Evolutionary conservation across 64 coral and sea anemone species (phyloP), one percentile per base, ranked within the genome.

Genomic region (Actinia tenebrosa): DNA sequence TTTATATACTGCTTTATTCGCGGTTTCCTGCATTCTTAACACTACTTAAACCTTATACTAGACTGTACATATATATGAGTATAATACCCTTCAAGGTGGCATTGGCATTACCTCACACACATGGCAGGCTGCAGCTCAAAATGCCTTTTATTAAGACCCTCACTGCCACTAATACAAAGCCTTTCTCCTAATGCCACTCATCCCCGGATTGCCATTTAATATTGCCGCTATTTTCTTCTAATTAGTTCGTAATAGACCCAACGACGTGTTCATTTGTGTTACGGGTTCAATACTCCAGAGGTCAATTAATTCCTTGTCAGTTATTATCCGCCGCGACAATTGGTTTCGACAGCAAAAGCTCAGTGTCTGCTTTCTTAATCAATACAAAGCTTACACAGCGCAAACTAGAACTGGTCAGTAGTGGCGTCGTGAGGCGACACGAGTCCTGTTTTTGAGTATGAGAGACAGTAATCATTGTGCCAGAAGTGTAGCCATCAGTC

Each of bases 191-290:
- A 75, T 75, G 9, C 69, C 42, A 37, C 69, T 75, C 42, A 75
- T 30, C 69, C 13, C 26, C 8, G 26, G 26, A 75, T 75, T 75
- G 69, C 22, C 69, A 75, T 75, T 75, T 75, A 75, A 75, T 75
- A 75, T 43, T 75, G 69, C 69, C 69, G 69, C 69, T 42, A 66
- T 75, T 75, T 75, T 75, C n/a, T 75, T 75, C 69, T 75, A 75
- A 75, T 75, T 75, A 30, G 69, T 75, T 75, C 42, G 69, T 75
- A 75, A 75, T 75, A 42, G 69, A 75, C 69, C 69, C 69, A 75
- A 30, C 22, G 69, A 75, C 13, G 69, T 75, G 69, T 75, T 75
- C 69, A 75, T 75, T 75, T 75, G 69, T 75, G 69, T 75, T 30
- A 7, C 19, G 8, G 69, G 69, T n/a, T 75, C 9, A 75, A 13